Percentiles rank a stretch among this genome's conserved stretches.
These are phyloP conservation scores for Sesia bembeciformis DNA, from an alignment of 2,888 invertebrate species.

Conservation along the genomic window DNA sequence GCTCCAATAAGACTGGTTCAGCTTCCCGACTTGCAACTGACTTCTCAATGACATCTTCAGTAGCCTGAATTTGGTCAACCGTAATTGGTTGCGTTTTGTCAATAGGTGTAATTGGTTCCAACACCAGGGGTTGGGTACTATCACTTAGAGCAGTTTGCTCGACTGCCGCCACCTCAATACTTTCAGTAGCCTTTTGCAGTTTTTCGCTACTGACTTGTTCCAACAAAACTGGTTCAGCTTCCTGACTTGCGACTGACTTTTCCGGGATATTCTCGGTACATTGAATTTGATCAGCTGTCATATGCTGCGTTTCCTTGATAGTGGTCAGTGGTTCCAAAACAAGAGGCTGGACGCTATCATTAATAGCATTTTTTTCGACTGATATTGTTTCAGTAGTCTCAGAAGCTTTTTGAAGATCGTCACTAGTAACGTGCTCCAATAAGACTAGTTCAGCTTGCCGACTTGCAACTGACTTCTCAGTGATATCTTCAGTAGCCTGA, in stretches of 20 bases:
- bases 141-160: background rate
- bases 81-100: background rate
- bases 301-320: background rate
- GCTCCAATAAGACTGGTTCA: background rate
- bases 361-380: background rate
- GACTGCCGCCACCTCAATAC: background rate
- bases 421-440: background rate
- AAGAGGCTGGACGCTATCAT: background rate
- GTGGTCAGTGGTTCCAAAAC: background rate
- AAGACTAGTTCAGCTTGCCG: background rate
- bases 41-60: background rate
- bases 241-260: background rate
- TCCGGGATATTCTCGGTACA: background rate
- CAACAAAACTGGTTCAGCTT: background rate
- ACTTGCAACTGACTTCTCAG: background rate
- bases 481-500: background rate
- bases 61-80: background rate
- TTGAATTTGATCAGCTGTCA: background rate
- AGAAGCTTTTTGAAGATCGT: background rate
- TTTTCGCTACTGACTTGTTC: background rate
- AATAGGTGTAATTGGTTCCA: background rate
- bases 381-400: background rate
- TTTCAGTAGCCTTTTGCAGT: background rate
- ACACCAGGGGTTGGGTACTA: background rate
- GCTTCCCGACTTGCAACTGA: background rate